Conservation (phyloP, 2,113 vertebrate species). For the Cygnus buccinator region DNA sequence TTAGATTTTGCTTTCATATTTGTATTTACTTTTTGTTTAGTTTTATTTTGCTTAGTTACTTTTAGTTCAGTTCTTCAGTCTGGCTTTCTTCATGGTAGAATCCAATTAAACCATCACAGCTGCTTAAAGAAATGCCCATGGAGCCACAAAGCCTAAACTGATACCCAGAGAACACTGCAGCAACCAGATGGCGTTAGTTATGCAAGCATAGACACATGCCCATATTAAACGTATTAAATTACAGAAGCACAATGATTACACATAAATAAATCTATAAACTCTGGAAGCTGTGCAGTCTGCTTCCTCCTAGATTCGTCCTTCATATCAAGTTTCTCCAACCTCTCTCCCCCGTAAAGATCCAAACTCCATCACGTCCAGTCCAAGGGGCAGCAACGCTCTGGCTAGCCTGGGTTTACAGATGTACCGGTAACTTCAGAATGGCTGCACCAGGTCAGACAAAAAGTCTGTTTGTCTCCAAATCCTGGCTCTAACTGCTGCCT, state of each 20-base stretch:
- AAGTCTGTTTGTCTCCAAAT: not conserved
- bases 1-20: no score
- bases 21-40: not conserved
- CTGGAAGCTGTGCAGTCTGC: not conserved
- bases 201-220: not conserved
- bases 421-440: not conserved
- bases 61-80: not conserved
- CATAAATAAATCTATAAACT: not conserved
- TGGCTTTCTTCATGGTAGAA: not conserved
- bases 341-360: not conserved
- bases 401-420: not conserved
- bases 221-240: not conserved
- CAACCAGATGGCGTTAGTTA: not conserved
- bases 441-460: not conserved
- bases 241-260: not conserved
- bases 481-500: not conserved
- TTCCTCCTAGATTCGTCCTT: not conserved
- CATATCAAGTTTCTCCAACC: not conserved
- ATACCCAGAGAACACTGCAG: not conserved
- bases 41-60: not conserved
- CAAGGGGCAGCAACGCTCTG: not conserved
- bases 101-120: not conserved
- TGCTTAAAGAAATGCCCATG: not conserved
- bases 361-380: not conserved
- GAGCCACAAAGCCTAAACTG: not conserved